Percentiles rank a stretch among this genome's conserved stretches.
These are phyloP conservation scores for Microctenopoma steveboyesi DNA, from an alignment of 2,797 vertebrate genomes.

Conservation along the genomic window DNA sequence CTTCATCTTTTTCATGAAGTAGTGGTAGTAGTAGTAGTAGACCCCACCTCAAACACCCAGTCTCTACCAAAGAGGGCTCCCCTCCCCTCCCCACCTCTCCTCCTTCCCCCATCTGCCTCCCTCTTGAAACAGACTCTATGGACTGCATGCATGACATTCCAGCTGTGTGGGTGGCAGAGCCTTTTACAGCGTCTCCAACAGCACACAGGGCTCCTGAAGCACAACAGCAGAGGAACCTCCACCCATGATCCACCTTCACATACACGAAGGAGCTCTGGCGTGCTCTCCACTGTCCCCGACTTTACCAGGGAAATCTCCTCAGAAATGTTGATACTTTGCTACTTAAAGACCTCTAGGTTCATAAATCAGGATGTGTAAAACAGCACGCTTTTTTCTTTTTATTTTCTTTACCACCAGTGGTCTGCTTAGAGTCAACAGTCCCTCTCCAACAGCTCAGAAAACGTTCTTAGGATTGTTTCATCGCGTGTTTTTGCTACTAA, in stretches of 20 bases:
- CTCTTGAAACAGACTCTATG: conserved; percentile 84
- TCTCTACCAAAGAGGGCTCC: conserved; percentile 58
- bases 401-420: conserved; percentile 5
- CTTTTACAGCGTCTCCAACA: conserved; percentile 85
- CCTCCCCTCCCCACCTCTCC: conserved; percentile 25
- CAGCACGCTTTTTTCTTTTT: background rate
- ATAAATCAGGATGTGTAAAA: conserved; percentile 28
- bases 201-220: conserved; percentile 75
- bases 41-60: conserved; percentile 70
- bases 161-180: conserved; percentile 90
- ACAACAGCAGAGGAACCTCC: conserved; percentile 63
- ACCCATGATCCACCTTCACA: conserved; percentile 51
- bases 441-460: background rate
- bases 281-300: too few species aligned
- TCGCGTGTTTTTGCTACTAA: background rate
- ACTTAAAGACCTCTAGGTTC: conserved; percentile 17
- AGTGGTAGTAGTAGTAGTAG: conserved; percentile 39
- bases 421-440: background rate
- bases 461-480: background rate
- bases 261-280: background rate
- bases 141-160: conserved; percentile 92
- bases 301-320: conserved; percentile 29
- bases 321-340: conserved; percentile 8
- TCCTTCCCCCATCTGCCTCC: conserved; percentile 52
- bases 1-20: conserved; percentile 53